Conservation (phyloP, 2,113 vertebrate genomes). For the Craseonycteris thonglongyai region DNA sequence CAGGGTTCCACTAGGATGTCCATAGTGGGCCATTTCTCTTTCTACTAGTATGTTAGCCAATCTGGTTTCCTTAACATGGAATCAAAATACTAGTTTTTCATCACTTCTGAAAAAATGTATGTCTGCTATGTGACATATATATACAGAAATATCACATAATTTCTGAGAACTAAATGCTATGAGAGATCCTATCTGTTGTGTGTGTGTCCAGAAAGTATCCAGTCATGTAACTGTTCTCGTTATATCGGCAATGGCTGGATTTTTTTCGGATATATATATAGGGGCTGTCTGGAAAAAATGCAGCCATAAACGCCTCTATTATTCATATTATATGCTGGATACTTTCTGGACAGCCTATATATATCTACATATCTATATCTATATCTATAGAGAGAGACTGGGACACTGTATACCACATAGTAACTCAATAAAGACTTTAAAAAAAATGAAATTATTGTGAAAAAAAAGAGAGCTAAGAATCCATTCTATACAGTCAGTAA, state of each 20-base stretch:
- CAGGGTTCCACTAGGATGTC: not conserved
- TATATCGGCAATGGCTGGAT: too few relatives aligned
- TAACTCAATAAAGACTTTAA: not conserved
- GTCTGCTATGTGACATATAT: not conserved
- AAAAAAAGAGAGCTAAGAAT: too few relatives aligned
- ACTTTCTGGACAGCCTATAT: too few relatives aligned
- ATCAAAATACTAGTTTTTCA: not conserved
- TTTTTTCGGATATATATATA: too few relatives aligned
- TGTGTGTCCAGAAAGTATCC: too few relatives aligned
- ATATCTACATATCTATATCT: too few relatives aligned
- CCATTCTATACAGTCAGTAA: not conserved
- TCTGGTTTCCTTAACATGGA: not conserved
- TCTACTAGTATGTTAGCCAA: not conserved
- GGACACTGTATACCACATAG: not conserved
- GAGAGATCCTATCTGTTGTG: not conserved
- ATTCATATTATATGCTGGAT: too few relatives aligned
- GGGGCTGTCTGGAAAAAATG: too few relatives aligned
- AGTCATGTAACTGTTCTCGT: too few relatives aligned
- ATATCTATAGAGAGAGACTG: not conserved
- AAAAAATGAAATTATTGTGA: not conserved
- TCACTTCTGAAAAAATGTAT: not conserved
- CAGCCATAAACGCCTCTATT: too few relatives aligned
- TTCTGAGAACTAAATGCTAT: not conserved
- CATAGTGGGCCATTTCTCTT: not conserved
- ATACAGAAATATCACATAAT: not conserved